Base-by-base conservation (phyloP, 2,797 vertebrate species). In the Enteromius radiatus region DNA sequence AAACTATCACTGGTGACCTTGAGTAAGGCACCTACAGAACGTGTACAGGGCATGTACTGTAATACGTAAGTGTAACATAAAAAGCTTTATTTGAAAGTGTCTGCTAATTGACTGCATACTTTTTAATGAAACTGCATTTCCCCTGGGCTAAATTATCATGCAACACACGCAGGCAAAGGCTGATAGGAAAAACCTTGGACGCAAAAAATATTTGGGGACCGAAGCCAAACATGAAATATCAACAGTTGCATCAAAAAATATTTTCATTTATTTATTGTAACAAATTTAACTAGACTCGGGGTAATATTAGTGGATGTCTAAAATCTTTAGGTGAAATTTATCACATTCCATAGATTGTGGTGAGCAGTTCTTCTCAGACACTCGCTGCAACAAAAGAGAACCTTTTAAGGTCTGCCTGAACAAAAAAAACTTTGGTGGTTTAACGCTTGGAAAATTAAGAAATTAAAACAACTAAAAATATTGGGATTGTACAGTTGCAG, bases 51-150 rank as follows among this genome's bases (percentile, higher is more conserved):
- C 21, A 8, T 17, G 43, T 12, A 63, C n/a, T n/a, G n/a, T n/a
- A n/a, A n/a, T n/a, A n/a, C n/a, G 36, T 12, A 49, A n/a, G 28
- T 33, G n/a, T 47, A 71, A 31, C 61, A 5, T 47, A 33, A 47
- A 14, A 59, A 21, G 41, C 38, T 23, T 61, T 47, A 6, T 41
- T 61, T 71, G 21, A 71, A 49, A 47, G 28, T 19, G 41, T 80
- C 26, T 61, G 28, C 54, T 71, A 71, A 71, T 61, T 45, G 26
- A 80, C 52, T 61, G 14, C 38, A 47, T 47, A 47, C 26, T 61
- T 71, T 47, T 17, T 61, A 61, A 61, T 61, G 19, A 71, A 61
- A 71, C 68, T 61, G 26, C 9, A 63, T 31, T 63, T 61, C 38
- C 21, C 52, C 19, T 6, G 38, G 78, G 26, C 12, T 71, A 61